Percentiles rank a stretch among this genome's conserved stretches.
phyloP scores from a whole-genome alignment of 2,113 vertebrate species.

The Eclectus roratus region DNA sequence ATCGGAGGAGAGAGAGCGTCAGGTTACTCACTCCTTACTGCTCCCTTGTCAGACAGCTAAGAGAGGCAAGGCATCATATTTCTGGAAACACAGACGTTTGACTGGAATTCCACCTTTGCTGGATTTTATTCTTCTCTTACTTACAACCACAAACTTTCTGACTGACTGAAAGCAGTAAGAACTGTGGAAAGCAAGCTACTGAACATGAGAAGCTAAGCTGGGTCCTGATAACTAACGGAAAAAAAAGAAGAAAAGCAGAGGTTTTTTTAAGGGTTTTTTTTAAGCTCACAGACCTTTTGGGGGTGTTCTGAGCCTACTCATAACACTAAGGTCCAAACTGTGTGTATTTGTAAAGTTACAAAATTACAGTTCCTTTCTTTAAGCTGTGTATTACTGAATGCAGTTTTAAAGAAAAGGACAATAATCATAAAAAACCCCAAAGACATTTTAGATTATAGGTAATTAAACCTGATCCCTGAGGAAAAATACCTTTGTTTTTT shows the following conservation, averaged over 20 bases:
- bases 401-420: no score
- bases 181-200: not conserved
- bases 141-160: not conserved
- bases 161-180: not conserved
- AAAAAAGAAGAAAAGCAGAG: not conserved
- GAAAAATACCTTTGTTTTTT: no score
- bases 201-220: not conserved
- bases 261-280: not conserved
- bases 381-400: no score
- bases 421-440: no score
- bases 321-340: no score
- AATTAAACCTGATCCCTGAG: no score
- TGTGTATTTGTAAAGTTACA: no score
- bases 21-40: not conserved
- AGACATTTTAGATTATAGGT: no score
- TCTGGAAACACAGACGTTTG: not conserved
- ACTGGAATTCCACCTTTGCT: not conserved
- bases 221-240: not conserved
- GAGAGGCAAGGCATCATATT: not conserved
- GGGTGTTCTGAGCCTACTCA: no score
- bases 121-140: not conserved
- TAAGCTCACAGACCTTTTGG: no score
- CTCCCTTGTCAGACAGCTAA: not conserved
- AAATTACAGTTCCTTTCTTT: no score
- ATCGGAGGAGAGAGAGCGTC: not conserved